Conservation (phyloP, 2,113 vertebrate species). For the human region DNA sequence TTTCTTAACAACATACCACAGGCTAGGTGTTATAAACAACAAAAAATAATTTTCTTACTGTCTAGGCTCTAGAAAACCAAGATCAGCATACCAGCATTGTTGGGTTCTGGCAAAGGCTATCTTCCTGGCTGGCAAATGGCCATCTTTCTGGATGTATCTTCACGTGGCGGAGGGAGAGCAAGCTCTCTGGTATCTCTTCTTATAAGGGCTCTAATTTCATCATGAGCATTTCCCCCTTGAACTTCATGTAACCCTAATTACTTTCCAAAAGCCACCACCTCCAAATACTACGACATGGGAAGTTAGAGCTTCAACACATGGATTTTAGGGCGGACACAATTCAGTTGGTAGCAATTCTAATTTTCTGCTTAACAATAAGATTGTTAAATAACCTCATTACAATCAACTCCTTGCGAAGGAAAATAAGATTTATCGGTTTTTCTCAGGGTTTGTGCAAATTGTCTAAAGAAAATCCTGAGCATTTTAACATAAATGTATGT, state of each 20-base stretch:
- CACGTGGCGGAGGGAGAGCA: neutral
- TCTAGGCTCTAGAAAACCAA: neutral
- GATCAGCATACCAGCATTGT: neutral
- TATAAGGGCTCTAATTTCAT: neutral
- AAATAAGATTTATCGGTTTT: neutral
- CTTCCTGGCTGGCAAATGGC: neutral
- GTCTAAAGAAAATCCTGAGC: neutral
- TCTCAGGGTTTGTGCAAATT: neutral
- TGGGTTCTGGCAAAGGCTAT: neutral
- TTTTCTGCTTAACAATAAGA: neutral
- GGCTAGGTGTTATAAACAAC: neutral
- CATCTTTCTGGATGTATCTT: neutral
- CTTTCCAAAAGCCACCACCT: neutral
- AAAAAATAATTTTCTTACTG: neutral
- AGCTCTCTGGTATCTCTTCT: neutral
- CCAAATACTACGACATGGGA: neutral
- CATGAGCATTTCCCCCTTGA: neutral
- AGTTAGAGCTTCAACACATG: neutral
- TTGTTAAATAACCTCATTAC: neutral
- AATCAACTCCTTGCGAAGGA: neutral
- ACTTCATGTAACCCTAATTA: neutral
- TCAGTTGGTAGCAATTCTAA: neutral
- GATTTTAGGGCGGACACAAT: neutral
- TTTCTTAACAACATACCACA: neutral
- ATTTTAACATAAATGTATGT: neutral